Evolutionary conservation across 2,113 vertebrate species (phyloP), one percentile per base, ranked within the genome.

Genomic region (Halichoerus grypus): DNA sequence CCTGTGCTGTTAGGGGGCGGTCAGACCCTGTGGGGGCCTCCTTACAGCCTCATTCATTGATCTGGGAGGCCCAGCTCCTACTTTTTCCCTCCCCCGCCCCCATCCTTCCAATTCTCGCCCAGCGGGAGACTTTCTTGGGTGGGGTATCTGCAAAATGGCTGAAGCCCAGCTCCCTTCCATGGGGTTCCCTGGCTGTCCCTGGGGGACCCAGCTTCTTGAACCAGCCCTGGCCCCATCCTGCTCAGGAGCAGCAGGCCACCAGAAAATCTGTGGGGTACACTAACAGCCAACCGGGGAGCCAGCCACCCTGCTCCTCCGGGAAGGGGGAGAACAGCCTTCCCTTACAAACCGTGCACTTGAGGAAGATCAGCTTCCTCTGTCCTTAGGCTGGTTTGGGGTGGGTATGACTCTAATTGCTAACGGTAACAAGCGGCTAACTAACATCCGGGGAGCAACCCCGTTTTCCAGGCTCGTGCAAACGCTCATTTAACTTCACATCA

Each of bases 261-360:
- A 24, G 67, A 36, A 69, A 33, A 53, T 18, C 61, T 33, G 21
- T 0, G 14, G 55, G 61, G 12, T 5, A 1, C 0, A 0, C 74
- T 16, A 26, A 28, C 2, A 46, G 39, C 69, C 53, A 36, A 4
- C 0, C 0, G 1, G 28, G 26, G 42, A 74, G 82, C 19, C 4
- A 18, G 26, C n/a, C 1, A 0, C 31, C 12, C 39, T 9, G 51
- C 85, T 33, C 13, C 33, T 4, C 0, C 0, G 11, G 69, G 28
- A 49, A n/a, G n/a, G 31, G 33, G 33, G n/a, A 59, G 36, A 12
- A 85, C 8, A 6, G 49, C 16, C 46, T 39, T 14, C 46, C 55
- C 10, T 53, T 28, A 28, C 28, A 46, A 31, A 42, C 76, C 7
- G 46, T 16, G 59, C 28, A 1, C 55, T 36, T 9, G 1, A 42